A percentile compares a stretch with the other conserved stretches of the same genome.
Conservation (phyloP, 1,140 invertebrate species). For the Lycorma delicatula region DNA sequence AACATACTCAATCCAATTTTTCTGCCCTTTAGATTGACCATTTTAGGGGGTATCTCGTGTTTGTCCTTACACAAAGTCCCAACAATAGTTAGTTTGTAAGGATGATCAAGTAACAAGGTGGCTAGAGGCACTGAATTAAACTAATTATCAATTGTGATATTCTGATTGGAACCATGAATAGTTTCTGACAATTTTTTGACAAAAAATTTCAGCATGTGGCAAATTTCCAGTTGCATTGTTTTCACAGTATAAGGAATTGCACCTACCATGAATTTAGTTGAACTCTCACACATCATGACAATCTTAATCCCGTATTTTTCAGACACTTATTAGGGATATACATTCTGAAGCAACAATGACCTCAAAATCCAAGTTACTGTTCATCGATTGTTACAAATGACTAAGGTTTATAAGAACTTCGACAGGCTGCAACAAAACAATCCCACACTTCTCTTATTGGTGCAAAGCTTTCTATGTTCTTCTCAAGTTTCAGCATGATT, state of each 20-base stretch:
- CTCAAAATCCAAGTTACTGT: conserved; percentile 34
- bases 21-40: conserved; percentile 14
- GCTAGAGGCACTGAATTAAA: conserved; percentile 27
- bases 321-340: conserved; percentile 35
- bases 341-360: conserved; percentile 34
- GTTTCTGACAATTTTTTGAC: conserved; percentile 27
- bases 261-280: conserved; percentile 32
- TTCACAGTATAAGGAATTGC: conserved; percentile 35
- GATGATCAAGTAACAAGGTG: conserved; percentile 18
- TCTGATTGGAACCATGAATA: conserved; percentile 27
- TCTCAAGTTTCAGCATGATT: conserved; percentile 30
- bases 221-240: conserved; percentile 15
- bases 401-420: conserved; percentile 6
- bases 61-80: conserved; percentile 31
- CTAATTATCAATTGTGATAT: conserved; percentile 34
- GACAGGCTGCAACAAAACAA: conserved; percentile 12
- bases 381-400: conserved; percentile 35
- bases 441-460: conserved; percentile 36
- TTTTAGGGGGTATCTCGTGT: conserved; percentile 17
- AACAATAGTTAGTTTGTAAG: conserved; percentile 24
- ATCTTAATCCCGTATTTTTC: conserved; percentile 39
- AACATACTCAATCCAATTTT: conserved; percentile 19
- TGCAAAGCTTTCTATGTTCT: conserved; percentile 32
- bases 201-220: conserved; percentile 16
- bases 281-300: conserved; percentile 30